Percentiles rank a stretch among this genome's conserved stretches.
Conservation (phyloP, 2,888 invertebrate genomes). For the Diadromus collaris region DNA sequence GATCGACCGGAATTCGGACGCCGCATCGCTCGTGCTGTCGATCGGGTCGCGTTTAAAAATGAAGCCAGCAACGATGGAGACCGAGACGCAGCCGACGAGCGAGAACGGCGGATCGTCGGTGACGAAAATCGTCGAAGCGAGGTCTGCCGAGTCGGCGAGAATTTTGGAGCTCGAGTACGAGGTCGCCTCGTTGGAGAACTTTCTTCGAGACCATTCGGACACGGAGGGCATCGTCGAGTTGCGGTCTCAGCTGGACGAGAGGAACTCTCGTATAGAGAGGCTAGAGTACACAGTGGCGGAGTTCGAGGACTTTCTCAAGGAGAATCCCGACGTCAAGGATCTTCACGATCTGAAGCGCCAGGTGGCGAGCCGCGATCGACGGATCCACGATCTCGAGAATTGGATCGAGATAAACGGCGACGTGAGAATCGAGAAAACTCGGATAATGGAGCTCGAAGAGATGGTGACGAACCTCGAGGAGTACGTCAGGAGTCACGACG, state of each 20-base stretch:
- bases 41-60: slow-evolving; percentile 26
- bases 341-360: slow-evolving; percentile 74
- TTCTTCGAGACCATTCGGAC: slow-evolving; percentile 82
- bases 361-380: slow-evolving; percentile 64
- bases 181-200: slow-evolving; percentile 82
- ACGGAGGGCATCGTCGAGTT: slow-evolving; percentile 83
- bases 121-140: background rate
- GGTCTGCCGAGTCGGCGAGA: slow-evolving; percentile 74
- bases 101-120: background rate
- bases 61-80: background rate
- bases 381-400: slow-evolving; percentile 77
- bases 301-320: slow-evolving; percentile 80
- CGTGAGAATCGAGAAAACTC: slow-evolving; percentile 69
- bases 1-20: slow-evolving; percentile 16
- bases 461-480: slow-evolving; percentile 75
- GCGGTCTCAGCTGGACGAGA: slow-evolving; percentile 82
- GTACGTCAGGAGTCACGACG: slow-evolving; percentile 75
- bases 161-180: slow-evolving; percentile 83
- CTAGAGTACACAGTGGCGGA: slow-evolving; percentile 87
- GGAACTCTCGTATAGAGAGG: slow-evolving; percentile 87
- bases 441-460: slow-evolving; percentile 74
- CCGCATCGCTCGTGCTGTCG: slow-evolving; percentile 7
- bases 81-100: background rate
- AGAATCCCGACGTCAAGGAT: slow-evolving; percentile 80
- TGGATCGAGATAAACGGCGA: slow-evolving; percentile 82